Percentiles rank a stretch among this genome's conserved stretches.
Evolutionary conservation across 2,888 invertebrate genomes (phyloP).

Genomic region (Microctonus aethiopoides): DNA sequence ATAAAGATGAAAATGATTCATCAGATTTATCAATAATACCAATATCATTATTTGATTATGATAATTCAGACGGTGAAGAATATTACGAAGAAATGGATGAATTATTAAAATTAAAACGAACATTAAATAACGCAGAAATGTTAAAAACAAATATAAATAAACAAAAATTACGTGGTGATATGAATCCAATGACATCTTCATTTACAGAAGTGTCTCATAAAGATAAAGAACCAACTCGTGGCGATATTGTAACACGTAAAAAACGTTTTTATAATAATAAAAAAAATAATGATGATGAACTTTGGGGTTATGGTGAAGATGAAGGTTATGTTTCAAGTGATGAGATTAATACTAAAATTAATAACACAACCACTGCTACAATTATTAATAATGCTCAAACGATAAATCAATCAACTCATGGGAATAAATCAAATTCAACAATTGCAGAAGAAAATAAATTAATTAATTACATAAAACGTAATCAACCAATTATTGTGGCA

Average conservation of each 20-base stretch:
- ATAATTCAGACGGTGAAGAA: constrained; percentile 45
- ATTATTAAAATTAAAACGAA: constrained; percentile 48
- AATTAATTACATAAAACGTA: constrained; percentile 47
- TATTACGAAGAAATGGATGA: constrained; percentile 58
- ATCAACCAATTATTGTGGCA: constrained; percentile 45
- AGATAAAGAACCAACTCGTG: constrained; percentile 53
- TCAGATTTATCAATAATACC: constrained; percentile 42
- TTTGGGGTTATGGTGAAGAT: constrained; percentile 58
- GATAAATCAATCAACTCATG: constrained; percentile 1
- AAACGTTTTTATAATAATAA: constrained; percentile 8
- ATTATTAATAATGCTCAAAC: not conserved
- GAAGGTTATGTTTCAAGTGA: constrained; percentile 51
- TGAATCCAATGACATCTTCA: constrained; percentile 46
- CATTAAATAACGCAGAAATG: constrained; percentile 35
- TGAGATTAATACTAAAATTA: constrained; percentile 33
- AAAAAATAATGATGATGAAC: no score
- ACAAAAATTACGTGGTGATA: constrained; percentile 53
- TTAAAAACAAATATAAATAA: constrained; percentile 35
- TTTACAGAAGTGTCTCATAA: constrained; percentile 29
- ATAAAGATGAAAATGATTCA: constrained; percentile 35
- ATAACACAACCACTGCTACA: no score
- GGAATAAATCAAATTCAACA: constrained; percentile 41
- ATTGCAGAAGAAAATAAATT: constrained; percentile 38
- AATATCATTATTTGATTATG: constrained; percentile 44
- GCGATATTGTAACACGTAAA: constrained; percentile 50